These are phyloP conservation scores for Drosophila sproati DNA, from an alignment of 1,140 invertebrate species.

Conservation along the genomic window DNA sequence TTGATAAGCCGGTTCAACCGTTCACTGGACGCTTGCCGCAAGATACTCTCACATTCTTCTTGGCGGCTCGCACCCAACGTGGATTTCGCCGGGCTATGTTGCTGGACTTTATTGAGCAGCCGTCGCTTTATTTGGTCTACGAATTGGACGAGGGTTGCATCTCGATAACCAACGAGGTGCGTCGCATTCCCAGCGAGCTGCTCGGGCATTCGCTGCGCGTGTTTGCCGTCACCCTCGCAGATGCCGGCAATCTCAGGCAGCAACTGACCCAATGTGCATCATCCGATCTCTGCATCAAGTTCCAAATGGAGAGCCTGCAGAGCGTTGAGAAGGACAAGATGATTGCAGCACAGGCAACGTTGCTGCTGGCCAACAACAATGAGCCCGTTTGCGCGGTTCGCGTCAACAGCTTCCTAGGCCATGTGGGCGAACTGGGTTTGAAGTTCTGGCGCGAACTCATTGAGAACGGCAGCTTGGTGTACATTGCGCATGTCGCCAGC, in stretches of 20 bases:
- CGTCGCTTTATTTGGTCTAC: constrained; percentile 54
- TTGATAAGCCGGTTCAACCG: background rate
- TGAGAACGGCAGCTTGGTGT: constrained; percentile 20
- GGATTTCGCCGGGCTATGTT: constrained; percentile 60
- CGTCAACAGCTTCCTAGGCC: constrained; percentile 33
- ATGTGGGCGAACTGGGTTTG: constrained; percentile 25
- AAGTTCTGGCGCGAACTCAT: constrained; percentile 55
- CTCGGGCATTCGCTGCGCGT: constrained; percentile 34
- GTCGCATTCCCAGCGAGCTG: constrained; percentile 49
- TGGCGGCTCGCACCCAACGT: constrained; percentile 45
- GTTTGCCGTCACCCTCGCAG: constrained; percentile 37
- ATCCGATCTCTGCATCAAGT: constrained; percentile 27
- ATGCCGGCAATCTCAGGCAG: background rate
- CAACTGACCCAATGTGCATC: background rate
- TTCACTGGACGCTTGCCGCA: constrained; percentile 25
- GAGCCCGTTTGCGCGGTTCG: constrained; percentile 33
- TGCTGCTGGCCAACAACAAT: constrained; percentile 27
- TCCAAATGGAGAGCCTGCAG: constrained; percentile 6
- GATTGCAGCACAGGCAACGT: background rate
- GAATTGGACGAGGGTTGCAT: constrained; percentile 63
- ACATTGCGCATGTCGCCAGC: constrained; percentile 38
- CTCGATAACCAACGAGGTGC: constrained; percentile 38
- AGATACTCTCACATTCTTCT: constrained; percentile 5
- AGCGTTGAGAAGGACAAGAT: constrained; percentile 7
- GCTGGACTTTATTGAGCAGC: constrained; percentile 40